phyloP scores from a whole-genome alignment of 2,113 vertebrate species.

The Lota lota region DNA sequence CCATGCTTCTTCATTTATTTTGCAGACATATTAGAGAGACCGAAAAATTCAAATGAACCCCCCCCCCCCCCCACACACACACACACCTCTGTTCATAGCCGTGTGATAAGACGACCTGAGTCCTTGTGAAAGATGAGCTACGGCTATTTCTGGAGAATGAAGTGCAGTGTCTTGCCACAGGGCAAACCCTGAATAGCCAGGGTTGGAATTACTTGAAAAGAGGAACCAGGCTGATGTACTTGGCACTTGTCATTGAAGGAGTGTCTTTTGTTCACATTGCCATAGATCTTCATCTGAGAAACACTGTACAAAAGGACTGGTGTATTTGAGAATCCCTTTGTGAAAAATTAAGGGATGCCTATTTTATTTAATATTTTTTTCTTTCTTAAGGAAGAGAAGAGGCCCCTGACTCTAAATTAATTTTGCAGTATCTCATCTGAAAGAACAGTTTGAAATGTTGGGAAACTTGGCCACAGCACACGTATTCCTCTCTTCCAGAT shows the following conservation, averaged over 20 bases:
- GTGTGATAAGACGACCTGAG: slow-evolving; percentile 74
- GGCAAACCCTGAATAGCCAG: slow-evolving; percentile 79
- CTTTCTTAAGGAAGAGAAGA: slow-evolving; percentile 1
- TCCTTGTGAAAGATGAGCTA: slow-evolving; percentile 79
- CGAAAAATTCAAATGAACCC: slow-evolving; percentile 72
- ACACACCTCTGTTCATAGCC: slow-evolving; percentile 15
- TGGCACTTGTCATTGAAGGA: slow-evolving; percentile 77
- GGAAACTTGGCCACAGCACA: slow-evolving; percentile 18
- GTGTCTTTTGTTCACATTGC: slow-evolving; percentile 67
- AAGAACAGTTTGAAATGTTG: slow-evolving; percentile 28
- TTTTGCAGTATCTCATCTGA: slow-evolving; percentile 35
- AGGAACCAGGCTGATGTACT: slow-evolving; percentile 67
- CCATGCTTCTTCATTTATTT: slow-evolving; percentile 51
- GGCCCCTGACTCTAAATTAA: slow-evolving; percentile 37
- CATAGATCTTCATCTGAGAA: slow-evolving; percentile 72
- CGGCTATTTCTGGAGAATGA: slow-evolving; percentile 78
- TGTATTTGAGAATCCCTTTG: slow-evolving; percentile 62
- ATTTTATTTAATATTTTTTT: slow-evolving; percentile 5
- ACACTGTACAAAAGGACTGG: slow-evolving; percentile 49
- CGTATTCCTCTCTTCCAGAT: slow-evolving; percentile 11
- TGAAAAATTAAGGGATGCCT: slow-evolving; percentile 54
- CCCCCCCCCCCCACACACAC: neutral
- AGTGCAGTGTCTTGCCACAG: slow-evolving; percentile 74
- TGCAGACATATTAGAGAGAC: slow-evolving; percentile 62
- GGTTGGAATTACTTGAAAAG: slow-evolving; percentile 78